Base-by-base conservation (phyloP, 2,888 invertebrate genomes). In the Pheosia tremula region DNA sequence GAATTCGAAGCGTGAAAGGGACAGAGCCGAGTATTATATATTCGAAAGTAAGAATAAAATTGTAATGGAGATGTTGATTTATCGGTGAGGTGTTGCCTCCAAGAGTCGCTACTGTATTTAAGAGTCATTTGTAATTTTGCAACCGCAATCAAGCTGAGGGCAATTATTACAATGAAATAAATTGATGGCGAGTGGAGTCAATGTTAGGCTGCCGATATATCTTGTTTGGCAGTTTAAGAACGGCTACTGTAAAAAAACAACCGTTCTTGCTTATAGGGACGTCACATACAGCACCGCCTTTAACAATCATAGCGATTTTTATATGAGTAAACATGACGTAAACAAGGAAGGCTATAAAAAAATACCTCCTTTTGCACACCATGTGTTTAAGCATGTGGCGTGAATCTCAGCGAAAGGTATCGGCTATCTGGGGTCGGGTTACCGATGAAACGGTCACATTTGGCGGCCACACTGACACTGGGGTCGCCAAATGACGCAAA, bases 1-100 rank as follows among this genome's bases (percentile, higher is more conserved):
- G 85, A 88, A 85, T 87, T 80, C 78, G 81, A 80, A 84, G 87
- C 88, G 88, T 90, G 89, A 88, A 90, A 89, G 86, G 86, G 84
- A 86, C 82, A 79, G 78, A 79, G 79, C 75, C 77, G 75, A 74
- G 68, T 82, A 82, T 82, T 83, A 86, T 85, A 87, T 86, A 86
- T 86, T 84, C 74, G 86, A 88, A 88, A 86, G 85, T 85, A 84
- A 86, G 83, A 87, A 87, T 85, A 83, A 85, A 88, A 87, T 81
- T 78, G 85, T 87, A 87, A 89, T 87, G 86, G 86, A 87, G 85
- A 85, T 86, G 85, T 87, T 90, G 90, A 92, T 90, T 90, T 91
- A 91, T 90, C 75, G 75, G 68, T 68, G 79, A 82, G 86, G 83
- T 81, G 82, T 80, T 76, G 80, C 80, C 75, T 71, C 61, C 61